Conservation (phyloP, 2,113 vertebrate species). For the Apodemus speciosus region DNA sequence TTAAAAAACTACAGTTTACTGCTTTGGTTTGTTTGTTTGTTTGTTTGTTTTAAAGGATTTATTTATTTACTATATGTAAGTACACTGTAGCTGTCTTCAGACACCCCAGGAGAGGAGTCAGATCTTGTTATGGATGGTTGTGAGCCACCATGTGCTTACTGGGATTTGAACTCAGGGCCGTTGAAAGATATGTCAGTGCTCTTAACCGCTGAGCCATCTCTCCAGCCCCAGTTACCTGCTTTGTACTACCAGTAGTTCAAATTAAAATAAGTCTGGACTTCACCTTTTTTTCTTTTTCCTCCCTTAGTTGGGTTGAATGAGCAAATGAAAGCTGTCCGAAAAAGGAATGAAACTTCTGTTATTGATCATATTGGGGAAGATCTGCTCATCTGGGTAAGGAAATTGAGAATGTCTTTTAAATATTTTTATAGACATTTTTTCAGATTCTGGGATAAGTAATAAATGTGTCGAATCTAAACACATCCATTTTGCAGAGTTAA, state of each 20-base stretch:
- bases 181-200: no score
- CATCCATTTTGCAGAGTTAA: conserved; percentile 30
- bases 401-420: conserved; percentile 25
- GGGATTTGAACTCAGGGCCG: no score
- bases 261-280: conserved; percentile 25
- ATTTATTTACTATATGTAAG: no score
- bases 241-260: not conserved
- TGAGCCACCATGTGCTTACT: no score
- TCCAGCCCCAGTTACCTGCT: not conserved
- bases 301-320: conserved; percentile 91
- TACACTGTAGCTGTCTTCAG: no score
- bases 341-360: conserved; percentile 94
- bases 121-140: no score
- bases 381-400: conserved; percentile 93
- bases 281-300: not conserved
- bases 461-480: conserved; percentile 31
- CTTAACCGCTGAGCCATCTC: no score
- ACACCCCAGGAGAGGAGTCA: no score
- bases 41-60: no score
- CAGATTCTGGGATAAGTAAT: conserved; percentile 40
- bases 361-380: conserved; percentile 96
- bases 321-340: conserved; percentile 93
- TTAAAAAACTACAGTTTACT: not conserved
- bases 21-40: not conserved
- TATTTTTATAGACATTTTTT: conserved; percentile 20